Conservation (phyloP, 1,140 invertebrate genomes). For the Bombus sibiricus region DNA sequence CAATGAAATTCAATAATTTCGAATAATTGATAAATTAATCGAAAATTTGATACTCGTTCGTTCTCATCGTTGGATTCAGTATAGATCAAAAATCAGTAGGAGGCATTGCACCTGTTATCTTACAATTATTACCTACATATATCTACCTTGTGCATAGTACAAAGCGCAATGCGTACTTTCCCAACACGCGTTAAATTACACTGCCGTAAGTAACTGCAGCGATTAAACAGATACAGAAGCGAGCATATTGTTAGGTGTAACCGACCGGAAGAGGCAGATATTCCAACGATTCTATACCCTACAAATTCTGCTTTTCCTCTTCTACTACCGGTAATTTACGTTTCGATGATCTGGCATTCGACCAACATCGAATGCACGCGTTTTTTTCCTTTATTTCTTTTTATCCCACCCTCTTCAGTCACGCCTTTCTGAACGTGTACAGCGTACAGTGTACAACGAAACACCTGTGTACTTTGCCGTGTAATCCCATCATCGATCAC, state of each 20-base stretch:
- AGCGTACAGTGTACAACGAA: not conserved
- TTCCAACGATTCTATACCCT: not conserved
- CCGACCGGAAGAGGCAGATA: not conserved
- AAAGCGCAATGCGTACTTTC: not conserved
- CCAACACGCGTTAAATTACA: not conserved
- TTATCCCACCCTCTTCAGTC: not conserved
- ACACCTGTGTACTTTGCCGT: constrained; percentile 1
- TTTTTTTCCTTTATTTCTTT: not conserved
- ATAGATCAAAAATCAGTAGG: no score
- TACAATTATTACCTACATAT: no score
- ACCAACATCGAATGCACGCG: not conserved
- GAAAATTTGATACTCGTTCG: not conserved
- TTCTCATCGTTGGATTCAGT: not conserved
- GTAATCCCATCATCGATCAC: not conserved
- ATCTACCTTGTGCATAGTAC: not conserved
- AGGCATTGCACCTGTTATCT: no score
- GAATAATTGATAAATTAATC: no score
- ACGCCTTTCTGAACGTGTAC: not conserved
- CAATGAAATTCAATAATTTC: no score
- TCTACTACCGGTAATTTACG: not conserved
- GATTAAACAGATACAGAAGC: not conserved
- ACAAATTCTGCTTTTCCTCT: not conserved
- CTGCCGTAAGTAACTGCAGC: not conserved
- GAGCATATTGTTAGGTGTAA: not conserved
- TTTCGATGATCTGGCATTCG: constrained; percentile 2